phyloP scores from a whole-genome alignment of 2,888 invertebrate genomes.

The Cantharis rustica region DNA sequence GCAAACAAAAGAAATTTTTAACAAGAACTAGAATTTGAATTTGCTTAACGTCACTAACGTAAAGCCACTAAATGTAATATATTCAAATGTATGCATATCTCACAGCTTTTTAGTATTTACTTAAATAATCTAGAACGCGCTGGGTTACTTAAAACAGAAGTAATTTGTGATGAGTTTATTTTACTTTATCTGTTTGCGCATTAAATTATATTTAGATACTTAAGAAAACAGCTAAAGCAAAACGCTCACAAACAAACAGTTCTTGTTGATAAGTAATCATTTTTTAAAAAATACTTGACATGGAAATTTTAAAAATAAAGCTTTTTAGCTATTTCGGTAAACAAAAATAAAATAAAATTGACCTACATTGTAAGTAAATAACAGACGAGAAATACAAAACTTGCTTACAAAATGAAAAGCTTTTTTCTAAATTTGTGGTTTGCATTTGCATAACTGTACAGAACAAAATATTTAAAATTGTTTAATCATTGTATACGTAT shows the following conservation, averaged over 20 bases:
- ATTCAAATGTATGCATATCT: conserved; percentile 30
- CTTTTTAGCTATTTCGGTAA: not conserved
- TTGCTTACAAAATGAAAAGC: not conserved
- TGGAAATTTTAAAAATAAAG: not conserved
- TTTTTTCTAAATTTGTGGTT: not conserved
- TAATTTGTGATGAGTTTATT: conserved; percentile 18
- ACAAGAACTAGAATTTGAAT: not conserved
- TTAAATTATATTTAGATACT: not conserved
- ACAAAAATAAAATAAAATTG: not conserved
- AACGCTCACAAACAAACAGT: not conserved
- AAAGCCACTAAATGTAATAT: conserved; percentile 14
- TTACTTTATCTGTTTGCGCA: not conserved
- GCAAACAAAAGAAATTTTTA: not conserved
- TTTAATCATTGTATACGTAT: not conserved
- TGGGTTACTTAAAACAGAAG: conserved; percentile 26
- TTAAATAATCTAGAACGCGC: conserved; percentile 24
- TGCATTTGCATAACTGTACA: not conserved
- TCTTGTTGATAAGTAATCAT: not conserved
- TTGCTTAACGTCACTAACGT: not conserved
- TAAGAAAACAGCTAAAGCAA: not conserved
- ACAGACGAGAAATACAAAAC: not conserved
- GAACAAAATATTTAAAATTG: not conserved
- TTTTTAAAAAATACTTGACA: not conserved
- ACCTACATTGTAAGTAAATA: not conserved
- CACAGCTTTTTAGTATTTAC: conserved; percentile 25